Base-by-base conservation (phyloP, 1,140 invertebrate species). In the Homalodisca vitripennis region DNA sequence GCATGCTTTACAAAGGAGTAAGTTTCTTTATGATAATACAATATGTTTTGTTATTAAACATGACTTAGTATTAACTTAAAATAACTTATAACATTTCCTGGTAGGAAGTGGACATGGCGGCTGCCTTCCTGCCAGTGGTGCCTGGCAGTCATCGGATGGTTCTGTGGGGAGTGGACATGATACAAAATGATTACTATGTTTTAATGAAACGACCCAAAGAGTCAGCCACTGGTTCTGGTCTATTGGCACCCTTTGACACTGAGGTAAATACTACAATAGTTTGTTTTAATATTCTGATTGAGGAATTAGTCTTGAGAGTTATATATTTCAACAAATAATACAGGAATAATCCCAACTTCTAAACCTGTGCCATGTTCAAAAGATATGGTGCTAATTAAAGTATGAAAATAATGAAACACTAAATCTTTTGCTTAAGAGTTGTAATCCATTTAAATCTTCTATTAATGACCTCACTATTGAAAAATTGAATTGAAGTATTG, bases 171-270 rank as follows among this genome's bases (percentile, higher is more conserved):
- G 78, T 78, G 13, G 80, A 85, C 3, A 75, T 94, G 57, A 90
- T 92, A 71, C 87, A 90, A 74, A 87, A 87, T 0, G 83, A 88
- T 71, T 89, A 91, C 84, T 86, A 89, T 1, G 88, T 92, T 73
- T 81, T 94, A 75, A 86, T 94, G 84, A 89, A 86, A 75, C 80
- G 92, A 67, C 93, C 93, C 0, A 81, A 83, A 60, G 89, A 89
- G 75, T 93, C 92, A 0, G 90, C 92, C 0, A 86, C 88, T n/a
- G 91, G 92, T 0, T 91, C 91, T 0, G 92, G 92, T 30, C 80
- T 95, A 3, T 77, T 93, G 26, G 92, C 91, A 12, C 92, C 92
- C 0, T 94, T 94, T 74, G 87, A 88, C 51, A 81, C 79, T 10
- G 82, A 85, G 64, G 81, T 81, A 71, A 66, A 24, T 51, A n/a